Conservation (phyloP, 1,140 invertebrate species). For the Drosophila virilis region DNA sequence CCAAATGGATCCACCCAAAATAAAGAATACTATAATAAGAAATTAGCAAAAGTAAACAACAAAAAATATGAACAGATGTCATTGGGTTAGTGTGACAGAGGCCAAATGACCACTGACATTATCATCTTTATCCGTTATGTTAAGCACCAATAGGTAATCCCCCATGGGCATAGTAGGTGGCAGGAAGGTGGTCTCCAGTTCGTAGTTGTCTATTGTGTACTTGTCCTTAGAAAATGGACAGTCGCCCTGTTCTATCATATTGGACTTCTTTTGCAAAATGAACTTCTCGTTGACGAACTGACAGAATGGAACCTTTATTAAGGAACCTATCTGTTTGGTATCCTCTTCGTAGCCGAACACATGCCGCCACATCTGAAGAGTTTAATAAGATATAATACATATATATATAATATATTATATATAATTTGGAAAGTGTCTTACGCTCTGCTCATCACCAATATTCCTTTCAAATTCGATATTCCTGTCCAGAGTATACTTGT, state of each 20-base stretch:
- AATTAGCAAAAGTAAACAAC: background rate
- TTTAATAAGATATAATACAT: no score
- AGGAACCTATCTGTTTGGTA: conserved; percentile 41
- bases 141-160: conserved; percentile 55
- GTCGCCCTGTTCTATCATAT: conserved; percentile 52
- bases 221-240: conserved; percentile 67
- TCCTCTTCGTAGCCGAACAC: conserved; percentile 53
- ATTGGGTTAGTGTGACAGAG: conserved; percentile 57
- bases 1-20: conserved; percentile 63
- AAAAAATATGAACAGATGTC: background rate
- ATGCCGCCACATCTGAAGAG: conserved; percentile 41
- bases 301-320: conserved; percentile 75
- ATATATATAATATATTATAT: background rate
- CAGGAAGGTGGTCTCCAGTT: conserved; percentile 67
- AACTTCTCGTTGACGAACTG: conserved; percentile 58
- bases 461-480: conserved; percentile 63
- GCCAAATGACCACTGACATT: conserved; percentile 50
- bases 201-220: conserved; percentile 64
- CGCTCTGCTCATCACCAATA: conserved; percentile 63
- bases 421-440: conserved; percentile 10
- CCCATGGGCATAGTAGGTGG: conserved; percentile 65
- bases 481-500: conserved; percentile 53
- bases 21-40: background rate
- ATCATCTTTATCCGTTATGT: conserved; percentile 42
- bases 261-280: conserved; percentile 46